Evolutionary conservation across 2,888 invertebrate genomes (phyloP).

Genomic region (Amphipoea lucens): DNA sequence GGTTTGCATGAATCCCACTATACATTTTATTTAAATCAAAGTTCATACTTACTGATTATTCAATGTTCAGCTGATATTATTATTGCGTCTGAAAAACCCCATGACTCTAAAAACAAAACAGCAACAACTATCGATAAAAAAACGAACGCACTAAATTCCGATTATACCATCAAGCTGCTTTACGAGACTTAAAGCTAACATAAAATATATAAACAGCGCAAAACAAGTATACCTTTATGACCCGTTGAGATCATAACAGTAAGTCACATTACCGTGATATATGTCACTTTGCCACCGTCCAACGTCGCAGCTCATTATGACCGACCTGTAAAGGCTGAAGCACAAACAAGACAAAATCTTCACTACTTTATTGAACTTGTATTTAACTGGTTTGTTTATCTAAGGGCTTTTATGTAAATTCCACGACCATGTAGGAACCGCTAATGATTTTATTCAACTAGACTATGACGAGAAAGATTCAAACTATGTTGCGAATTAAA

Average conservation of each 20-base stretch:
- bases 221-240: slow-evolving; percentile 75
- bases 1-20: background rate
- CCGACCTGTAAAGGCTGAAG: slow-evolving; percentile 51
- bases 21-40: background rate
- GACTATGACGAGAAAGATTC: background rate
- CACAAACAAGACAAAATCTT: slow-evolving; percentile 33
- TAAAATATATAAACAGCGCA: slow-evolving; percentile 54
- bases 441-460: background rate
- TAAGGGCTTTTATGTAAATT: background rate
- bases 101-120: background rate
- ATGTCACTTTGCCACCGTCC: slow-evolving; percentile 71
- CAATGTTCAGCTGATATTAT: background rate
- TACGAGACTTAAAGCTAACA: slow-evolving; percentile 42
- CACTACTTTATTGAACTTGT: slow-evolving; percentile 7
- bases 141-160: slow-evolving; percentile 27
- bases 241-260: slow-evolving; percentile 80
- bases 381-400: background rate
- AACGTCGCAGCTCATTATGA: slow-evolving; percentile 63
- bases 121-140: slow-evolving; percentile 5
- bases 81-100: background rate
- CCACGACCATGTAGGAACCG: background rate
- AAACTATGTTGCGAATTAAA: background rate
- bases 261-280: slow-evolving; percentile 83
- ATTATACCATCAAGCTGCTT: slow-evolving; percentile 45
- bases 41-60: background rate